phyloP scores from a whole-genome alignment of 2,113 vertebrate species.

The Brienomyrus longianalis region DNA sequence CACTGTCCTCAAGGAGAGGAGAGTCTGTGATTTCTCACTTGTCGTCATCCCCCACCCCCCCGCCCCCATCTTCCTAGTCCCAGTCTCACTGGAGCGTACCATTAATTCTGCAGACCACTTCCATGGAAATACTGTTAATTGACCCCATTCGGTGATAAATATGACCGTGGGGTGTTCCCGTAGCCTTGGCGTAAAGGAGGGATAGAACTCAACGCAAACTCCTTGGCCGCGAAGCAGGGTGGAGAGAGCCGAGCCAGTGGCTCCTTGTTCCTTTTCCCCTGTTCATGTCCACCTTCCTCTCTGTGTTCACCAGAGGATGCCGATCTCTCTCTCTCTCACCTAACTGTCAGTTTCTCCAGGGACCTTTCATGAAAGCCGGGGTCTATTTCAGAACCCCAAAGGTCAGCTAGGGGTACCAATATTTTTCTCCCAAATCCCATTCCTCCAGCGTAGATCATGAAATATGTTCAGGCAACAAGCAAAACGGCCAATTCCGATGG shows the following conservation, averaged over 20 bases:
- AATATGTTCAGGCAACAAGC: not conserved
- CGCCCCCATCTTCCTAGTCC: not conserved
- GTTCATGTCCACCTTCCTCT: not conserved
- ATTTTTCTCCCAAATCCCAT: not conserved
- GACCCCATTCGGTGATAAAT: not conserved
- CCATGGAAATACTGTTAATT: not conserved
- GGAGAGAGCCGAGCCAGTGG: not conserved
- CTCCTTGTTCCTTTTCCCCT: not conserved
- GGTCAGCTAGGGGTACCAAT: not conserved
- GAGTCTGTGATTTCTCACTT: conserved; percentile 16
- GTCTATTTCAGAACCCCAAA: not conserved
- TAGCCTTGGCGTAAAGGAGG: not conserved
- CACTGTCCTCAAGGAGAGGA: not conserved
- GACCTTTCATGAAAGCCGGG: not conserved
- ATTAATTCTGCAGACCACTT: not conserved
- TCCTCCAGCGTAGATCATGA: not conserved
- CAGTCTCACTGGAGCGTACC: not conserved
- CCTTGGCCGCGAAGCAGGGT: not conserved
- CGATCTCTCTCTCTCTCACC: not conserved
- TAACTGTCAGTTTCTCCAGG: not conserved
- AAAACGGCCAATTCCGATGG: not conserved
- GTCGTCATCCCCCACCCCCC: not conserved
- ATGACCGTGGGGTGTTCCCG: not conserved
- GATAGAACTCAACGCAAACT: not conserved
- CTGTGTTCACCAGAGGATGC: not conserved